phyloP scores from a whole-genome alignment of 2,113 vertebrate species.

The Megaceryle maxima region DNA sequence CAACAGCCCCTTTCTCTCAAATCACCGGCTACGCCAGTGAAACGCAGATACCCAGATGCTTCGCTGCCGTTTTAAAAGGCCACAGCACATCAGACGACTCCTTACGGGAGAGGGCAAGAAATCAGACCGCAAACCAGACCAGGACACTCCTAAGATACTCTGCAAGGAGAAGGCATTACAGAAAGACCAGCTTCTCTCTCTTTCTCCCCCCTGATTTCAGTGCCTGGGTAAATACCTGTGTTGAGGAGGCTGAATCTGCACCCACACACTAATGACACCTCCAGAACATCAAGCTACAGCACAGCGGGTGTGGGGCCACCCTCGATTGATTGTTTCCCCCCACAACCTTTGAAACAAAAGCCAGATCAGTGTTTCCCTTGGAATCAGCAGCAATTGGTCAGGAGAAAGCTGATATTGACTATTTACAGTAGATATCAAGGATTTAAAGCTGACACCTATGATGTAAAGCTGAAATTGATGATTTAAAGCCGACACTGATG shows the following conservation, averaged over 20 bases:
- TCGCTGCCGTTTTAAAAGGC: not conserved
- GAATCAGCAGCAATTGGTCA: accelerated
- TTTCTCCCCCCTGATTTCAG: not conserved
- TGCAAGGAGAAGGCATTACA: not conserved
- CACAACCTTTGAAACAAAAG: not conserved
- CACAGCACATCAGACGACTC: no score
- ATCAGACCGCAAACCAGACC: not conserved
- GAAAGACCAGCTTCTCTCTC: no score
- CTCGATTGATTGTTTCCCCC: not conserved
- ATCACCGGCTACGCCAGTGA: no score
- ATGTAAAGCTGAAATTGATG: no score
- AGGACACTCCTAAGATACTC: accelerated
- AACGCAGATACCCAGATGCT: not conserved
- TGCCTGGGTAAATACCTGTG: not conserved
- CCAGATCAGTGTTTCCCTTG: not conserved
- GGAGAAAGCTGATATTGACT: not conserved
- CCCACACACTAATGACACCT: not conserved
- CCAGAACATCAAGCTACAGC: accelerated
- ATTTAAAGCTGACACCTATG: no score
- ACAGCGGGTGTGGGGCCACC: accelerated
- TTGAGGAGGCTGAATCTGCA: not conserved
- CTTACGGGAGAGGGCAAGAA: not conserved
- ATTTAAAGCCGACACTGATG: no score
- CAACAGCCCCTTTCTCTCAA: not conserved
- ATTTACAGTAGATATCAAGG: no score